These are phyloP conservation scores for Drosophila sucinea DNA, from an alignment of 1,140 invertebrate species.

Conservation along the genomic window DNA sequence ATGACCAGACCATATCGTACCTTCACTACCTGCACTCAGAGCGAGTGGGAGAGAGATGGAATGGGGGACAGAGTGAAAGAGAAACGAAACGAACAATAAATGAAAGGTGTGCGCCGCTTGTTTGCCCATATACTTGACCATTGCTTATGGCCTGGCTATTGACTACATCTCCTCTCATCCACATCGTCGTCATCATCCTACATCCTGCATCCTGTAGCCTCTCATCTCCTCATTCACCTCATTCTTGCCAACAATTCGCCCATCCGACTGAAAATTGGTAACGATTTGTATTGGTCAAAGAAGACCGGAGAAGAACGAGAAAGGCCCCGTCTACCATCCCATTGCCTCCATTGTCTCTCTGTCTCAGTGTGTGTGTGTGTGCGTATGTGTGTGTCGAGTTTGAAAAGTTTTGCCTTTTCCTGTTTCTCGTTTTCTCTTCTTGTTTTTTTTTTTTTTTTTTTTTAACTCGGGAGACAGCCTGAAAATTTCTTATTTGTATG, in stretches of 20 bases:
- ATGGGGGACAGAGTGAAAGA: not conserved
- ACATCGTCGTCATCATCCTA: not conserved
- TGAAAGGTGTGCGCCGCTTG: constrained; percentile 75
- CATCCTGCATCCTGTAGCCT: not conserved
- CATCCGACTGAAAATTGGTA: constrained; percentile 75
- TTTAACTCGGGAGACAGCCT: constrained; percentile 22
- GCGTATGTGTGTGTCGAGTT: constrained; percentile 33
- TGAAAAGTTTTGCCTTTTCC: constrained; percentile 64
- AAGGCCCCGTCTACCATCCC: not conserved
- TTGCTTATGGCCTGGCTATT: constrained; percentile 63
- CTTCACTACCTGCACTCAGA: not conserved
- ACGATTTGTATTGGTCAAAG: constrained; percentile 78
- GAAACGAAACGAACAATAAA: constrained; percentile 60
- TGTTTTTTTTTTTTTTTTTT: constrained; percentile 4
- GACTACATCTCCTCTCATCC: constrained; percentile 16
- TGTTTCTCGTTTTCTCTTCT: constrained; percentile 3
- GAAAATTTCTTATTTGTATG: constrained; percentile 78
- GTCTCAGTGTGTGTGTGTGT: constrained; percentile 12
- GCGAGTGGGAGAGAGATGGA: not conserved
- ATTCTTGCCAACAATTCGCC: constrained; percentile 12
- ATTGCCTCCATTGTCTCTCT: not conserved
- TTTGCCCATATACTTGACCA: constrained; percentile 75
- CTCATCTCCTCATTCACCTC: not conserved
- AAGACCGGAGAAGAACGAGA: constrained; percentile 42
- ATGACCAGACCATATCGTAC: constrained; percentile 15